Percentiles rank a stretch among this genome's conserved stretches.
These are phyloP conservation scores for Heliconius sara DNA, from an alignment of 2,888 invertebrate species.

Conservation along the genomic window DNA sequence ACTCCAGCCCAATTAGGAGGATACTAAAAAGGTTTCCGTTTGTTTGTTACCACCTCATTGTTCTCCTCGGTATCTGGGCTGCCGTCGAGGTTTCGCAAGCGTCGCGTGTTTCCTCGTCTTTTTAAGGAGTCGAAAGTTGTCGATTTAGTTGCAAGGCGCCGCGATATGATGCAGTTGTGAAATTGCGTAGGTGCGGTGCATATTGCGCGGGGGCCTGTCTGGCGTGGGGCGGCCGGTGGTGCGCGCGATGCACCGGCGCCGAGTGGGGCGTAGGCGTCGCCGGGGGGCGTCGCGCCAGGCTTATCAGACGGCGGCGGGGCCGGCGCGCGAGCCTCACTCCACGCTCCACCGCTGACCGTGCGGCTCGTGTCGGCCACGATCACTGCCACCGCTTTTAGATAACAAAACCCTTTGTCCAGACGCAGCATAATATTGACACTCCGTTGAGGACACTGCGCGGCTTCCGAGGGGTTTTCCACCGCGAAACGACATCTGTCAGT, in stretches of 20 bases:
- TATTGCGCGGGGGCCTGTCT: constrained; percentile 76
- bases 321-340: constrained; percentile 82
- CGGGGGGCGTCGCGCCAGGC: constrained; percentile 84
- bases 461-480: constrained; percentile 80
- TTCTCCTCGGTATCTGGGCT: constrained; percentile 76
- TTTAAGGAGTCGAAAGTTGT: constrained; percentile 82
- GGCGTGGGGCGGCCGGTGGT: constrained; percentile 76
- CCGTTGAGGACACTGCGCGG: constrained; percentile 67
- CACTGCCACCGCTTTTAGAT: constrained; percentile 79
- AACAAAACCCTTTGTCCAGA: constrained; percentile 84
- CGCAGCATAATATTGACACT: constrained; percentile 81
- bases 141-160: constrained; percentile 66
- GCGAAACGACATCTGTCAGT: constrained; percentile 74
- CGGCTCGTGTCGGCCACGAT: constrained; percentile 70
- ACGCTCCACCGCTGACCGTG: constrained; percentile 73
- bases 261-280: constrained; percentile 83
- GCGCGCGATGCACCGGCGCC: constrained; percentile 77
- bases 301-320: constrained; percentile 83
- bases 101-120: constrained; percentile 70
- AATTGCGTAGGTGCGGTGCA: constrained; percentile 79
- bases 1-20: constrained; percentile 79
- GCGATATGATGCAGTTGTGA: constrained; percentile 70
- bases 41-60: constrained; percentile 72
- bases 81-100: constrained; percentile 71
- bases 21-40: constrained; percentile 76